Evolutionary conservation across 1,140 invertebrate species (phyloP), one percentile per base, ranked within the genome.

Genomic region (Antheraea pernyi): DNA sequence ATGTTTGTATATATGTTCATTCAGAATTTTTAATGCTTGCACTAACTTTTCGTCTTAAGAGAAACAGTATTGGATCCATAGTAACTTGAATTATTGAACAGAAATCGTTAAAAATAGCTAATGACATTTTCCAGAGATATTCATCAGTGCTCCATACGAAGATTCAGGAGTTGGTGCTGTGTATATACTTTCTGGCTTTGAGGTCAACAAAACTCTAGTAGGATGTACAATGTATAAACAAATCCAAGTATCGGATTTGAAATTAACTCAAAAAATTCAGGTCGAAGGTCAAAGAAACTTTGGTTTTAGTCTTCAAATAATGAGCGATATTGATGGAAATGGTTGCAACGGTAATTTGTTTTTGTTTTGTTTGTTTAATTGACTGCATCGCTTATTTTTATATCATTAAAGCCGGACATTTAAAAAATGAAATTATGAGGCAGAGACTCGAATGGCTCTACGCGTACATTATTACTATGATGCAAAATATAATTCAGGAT

Each of bases 81-180:
- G 22, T 30, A 30, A 30, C 22, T 30, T 42, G 39, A 42, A 42
- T 42, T 42, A 42, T 42, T 30, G 1, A 30, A 30, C 7, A 42
- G 2, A 1, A 42, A 9, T 42, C 8, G 1, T 42, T 4, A 42
- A 42, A 42, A 42, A 42, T 4, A 11, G 7, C 2, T 0, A 11
- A 42, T 42, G 1, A 11, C 5, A 61, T 62, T 67, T 81, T 80
- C 2, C 75, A 89, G 87, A 89, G 78, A 71, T 89, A 59, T 77
- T 84, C 60, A 75, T 89, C 4, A 81, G 83, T 69, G 84, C 87
- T 9, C 87, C 87, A 2, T 88, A 83, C 63, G 84, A 86, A 72
- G 64, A 86, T 11, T 18, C 30, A 1, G 80, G 80, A 0, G 11
- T 62, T 16, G 86, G 86, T 18, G 77, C 78, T 0, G 69, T 89